Conservation (phyloP, 2,888 invertebrate species). For the Charanyca ferruginea region DNA sequence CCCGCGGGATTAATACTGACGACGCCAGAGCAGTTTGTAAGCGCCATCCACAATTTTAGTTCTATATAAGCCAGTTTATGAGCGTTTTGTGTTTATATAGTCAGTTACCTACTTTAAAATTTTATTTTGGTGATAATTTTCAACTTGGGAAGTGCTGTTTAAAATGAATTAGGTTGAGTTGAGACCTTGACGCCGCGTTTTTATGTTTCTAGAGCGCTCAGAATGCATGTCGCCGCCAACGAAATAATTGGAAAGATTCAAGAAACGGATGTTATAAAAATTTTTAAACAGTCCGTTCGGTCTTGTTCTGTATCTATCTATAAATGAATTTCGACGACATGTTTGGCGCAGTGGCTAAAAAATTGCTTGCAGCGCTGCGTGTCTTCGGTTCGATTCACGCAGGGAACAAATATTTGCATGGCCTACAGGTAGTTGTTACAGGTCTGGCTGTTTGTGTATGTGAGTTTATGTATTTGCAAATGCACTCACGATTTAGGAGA, state of each 20-base stretch:
- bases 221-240: conserved; percentile 32
- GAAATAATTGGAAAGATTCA: conserved; percentile 28
- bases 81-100: conserved; percentile 56
- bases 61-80: conserved; percentile 61
- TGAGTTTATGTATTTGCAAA: no score
- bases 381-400: no score
- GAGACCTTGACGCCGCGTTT: conserved; percentile 41
- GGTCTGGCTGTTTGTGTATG: no score
- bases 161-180: conserved; percentile 55
- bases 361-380: no score
- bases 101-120: conserved; percentile 50
- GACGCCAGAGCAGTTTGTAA: conserved; percentile 47
- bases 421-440: no score
- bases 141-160: conserved; percentile 55
- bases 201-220: conserved; percentile 33
- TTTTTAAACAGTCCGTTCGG: conserved; percentile 18
- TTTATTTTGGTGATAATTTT: conserved; percentile 61
- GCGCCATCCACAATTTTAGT: conserved; percentile 61
- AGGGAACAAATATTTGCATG: no score
- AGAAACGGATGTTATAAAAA: conserved; percentile 2
- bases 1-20: conserved; percentile 53
- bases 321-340: no score
- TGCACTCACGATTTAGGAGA: no score
- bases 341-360: no score
- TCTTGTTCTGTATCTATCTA: neutral